These are phyloP conservation scores for Lophura nycthemera DNA, from an alignment of 2,113 vertebrate species.

Conservation along the genomic window DNA sequence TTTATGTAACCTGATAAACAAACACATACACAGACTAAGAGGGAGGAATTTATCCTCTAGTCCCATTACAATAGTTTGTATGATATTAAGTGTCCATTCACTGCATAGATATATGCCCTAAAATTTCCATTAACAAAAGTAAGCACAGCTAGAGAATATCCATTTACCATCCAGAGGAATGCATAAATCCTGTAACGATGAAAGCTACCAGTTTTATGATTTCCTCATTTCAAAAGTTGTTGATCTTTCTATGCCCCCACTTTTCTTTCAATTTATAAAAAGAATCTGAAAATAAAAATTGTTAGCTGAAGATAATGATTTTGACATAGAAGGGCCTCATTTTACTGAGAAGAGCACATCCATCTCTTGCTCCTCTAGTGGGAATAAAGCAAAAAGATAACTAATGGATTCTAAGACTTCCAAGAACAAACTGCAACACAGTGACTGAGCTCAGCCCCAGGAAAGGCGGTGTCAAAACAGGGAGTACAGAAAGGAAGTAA, in stretches of 20 bases:
- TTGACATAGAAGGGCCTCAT: conserved; percentile 60
- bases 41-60: not conserved
- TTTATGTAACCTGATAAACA: not conserved
- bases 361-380: conserved; percentile 38
- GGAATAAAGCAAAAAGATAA: conserved; percentile 55
- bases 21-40: not conserved
- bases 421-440: conserved; percentile 37
- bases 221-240: conserved; percentile 63
- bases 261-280: conserved; percentile 65
- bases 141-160: conserved; percentile 37
- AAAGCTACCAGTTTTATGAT: conserved; percentile 31
- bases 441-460: not conserved
- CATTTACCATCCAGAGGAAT: conserved; percentile 38
- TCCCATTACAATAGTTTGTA: not conserved
- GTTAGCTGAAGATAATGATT: conserved; percentile 72
- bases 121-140: conserved; percentile 55
- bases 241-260: conserved; percentile 64
- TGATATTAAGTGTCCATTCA: not conserved
- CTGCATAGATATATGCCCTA: not conserved
- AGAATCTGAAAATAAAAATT: conserved; percentile 56
- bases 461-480: conserved; percentile 21
- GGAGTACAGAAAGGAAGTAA: not conserved
- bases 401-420: conserved; percentile 38
- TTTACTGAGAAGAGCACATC: conserved; percentile 50
- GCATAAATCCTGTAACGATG: conserved; percentile 35